Base-by-base conservation (phyloP, 2,797 vertebrate genomes). In the Cryptoprocta ferox region DNA sequence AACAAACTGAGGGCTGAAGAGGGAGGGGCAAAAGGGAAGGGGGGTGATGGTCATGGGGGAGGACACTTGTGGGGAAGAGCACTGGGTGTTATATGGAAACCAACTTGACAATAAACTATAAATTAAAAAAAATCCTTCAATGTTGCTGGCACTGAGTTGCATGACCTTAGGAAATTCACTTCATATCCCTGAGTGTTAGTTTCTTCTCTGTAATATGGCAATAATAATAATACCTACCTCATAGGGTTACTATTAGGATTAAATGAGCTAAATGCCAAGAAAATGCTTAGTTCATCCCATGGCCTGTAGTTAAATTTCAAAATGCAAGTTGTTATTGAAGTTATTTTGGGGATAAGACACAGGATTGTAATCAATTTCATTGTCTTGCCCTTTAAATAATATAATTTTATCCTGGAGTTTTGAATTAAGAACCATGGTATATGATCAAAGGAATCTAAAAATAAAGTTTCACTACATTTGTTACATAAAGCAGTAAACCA, bases 371-470 rank as follows among this genome's bases (percentile, higher is more conserved):
- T 94, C 71, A 70, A 59, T 87, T 92, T 97, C 50, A 96, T 97
- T 98, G 91, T 97, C 71, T 95, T 90, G 39, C 42, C 63, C 18
- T 96, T 97, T 97, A 94, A 86, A 79, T 97, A 93, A 92, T 89
- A 39, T 63, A 87, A 94, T 83, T 95, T 96, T 80, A 61, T 78
- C 5, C 63, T 90, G 75, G 50, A 78, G 45, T 95, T 95, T 93
- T 95, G 63, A 97, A 92, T 96, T 94, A 92, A 68, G 94, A 95
- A 97, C 90, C 97, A 95, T 95, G 48, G 97, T 56, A 19, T 76
- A 70, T 59, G 94, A 97, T 92, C 84, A 95, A 97, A 91, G 56
- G 63, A 71, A 63, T 94, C 92, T 96, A 95, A 97, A 96, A 96
- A 93, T 96, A 96, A 93, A 71, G 88, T 86, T 89, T 24, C 3